These are phyloP conservation scores for Aspidoscelis tigris DNA, from an alignment of 2,113 vertebrate species.

Conservation along the genomic window DNA sequence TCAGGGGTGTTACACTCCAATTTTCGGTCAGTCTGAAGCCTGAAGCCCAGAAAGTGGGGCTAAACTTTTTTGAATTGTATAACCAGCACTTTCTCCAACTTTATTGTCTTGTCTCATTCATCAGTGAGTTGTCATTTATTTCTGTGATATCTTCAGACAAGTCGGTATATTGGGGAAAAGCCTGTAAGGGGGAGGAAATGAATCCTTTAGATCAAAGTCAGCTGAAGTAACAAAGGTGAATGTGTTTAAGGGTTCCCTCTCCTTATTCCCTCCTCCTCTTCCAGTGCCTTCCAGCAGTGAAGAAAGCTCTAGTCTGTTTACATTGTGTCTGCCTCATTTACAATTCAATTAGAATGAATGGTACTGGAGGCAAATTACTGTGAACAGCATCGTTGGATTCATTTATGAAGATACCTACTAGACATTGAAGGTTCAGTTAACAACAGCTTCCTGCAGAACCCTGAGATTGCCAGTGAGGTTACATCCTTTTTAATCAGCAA, in stretches of 20 bases:
- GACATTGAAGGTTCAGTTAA: slow-evolving; percentile 62
- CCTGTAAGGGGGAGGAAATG: not conserved
- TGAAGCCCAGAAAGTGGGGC: no score
- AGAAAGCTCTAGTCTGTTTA: slow-evolving; percentile 47
- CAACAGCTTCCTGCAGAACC: slow-evolving; percentile 57
- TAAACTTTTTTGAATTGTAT: not conserved
- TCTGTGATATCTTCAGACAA: not conserved
- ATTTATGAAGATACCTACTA: slow-evolving; percentile 66
- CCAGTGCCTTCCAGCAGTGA: slow-evolving; percentile 21
- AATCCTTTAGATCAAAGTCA: slow-evolving; percentile 34
- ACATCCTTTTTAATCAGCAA: slow-evolving; percentile 62
- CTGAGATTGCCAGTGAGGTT: slow-evolving; percentile 54
- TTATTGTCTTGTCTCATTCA: not conserved
- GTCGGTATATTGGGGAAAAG: not conserved
- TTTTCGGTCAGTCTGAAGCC: no score
- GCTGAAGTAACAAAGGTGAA: not conserved
- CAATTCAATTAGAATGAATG: slow-evolving; percentile 72
- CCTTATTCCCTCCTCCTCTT: not conserved
- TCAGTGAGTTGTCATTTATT: not conserved
- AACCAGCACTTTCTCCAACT: not conserved
- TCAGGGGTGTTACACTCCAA: no score
- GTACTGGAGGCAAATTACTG: slow-evolving; percentile 64
- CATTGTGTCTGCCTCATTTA: slow-evolving; percentile 66
- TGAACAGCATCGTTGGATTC: slow-evolving; percentile 65
- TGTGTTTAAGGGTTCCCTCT: slow-evolving; percentile 9